These are phyloP conservation scores for Drosophila longiperda DNA, from an alignment of 2,888 invertebrate species.

Conservation along the genomic window DNA sequence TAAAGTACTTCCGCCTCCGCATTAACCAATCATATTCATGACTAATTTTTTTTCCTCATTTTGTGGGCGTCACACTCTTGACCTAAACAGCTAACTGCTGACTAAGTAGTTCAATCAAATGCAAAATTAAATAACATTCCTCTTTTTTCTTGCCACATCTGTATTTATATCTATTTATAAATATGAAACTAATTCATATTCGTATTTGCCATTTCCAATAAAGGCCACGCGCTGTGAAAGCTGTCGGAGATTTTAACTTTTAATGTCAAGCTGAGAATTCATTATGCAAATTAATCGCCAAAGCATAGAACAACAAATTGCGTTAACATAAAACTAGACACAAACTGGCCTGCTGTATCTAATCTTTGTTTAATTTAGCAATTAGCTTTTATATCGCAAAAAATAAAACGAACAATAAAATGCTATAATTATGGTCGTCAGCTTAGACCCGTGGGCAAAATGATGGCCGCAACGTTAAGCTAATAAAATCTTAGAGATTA, in stretches of 20 bases:
- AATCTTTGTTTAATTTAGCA: conserved; percentile 74
- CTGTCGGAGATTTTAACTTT: conserved; percentile 47
- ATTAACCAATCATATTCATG: conserved; percentile 45
- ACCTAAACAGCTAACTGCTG: neutral
- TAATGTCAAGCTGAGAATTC: conserved; percentile 62
- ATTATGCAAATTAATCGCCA: conserved; percentile 69
- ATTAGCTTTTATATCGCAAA: conserved; percentile 58
- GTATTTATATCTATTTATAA: conserved; percentile 20
- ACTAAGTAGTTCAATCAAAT: neutral
- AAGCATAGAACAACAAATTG: conserved; percentile 25
- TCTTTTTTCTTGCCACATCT: conserved; percentile 8
- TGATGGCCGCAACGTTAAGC: conserved; percentile 27
- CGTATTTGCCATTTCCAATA: neutral
- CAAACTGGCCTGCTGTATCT: conserved; percentile 38
- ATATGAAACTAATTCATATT: neutral
- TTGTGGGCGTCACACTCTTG: conserved; percentile 18
- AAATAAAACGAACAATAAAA: conserved; percentile 12
- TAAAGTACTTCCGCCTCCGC: conserved; percentile 72
- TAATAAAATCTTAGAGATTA: conserved; percentile 39
- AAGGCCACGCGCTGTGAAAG: conserved; percentile 71
- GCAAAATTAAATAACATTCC: conserved; percentile 23
- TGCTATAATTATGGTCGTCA: conserved; percentile 39
- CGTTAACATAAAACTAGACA: neutral
- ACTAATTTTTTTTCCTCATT: neutral
- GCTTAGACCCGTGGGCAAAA: conserved; percentile 40